Base-by-base conservation (phyloP, 53 echinoderm and acorn worm genomes). In the Antedon mediterranea region DNA sequence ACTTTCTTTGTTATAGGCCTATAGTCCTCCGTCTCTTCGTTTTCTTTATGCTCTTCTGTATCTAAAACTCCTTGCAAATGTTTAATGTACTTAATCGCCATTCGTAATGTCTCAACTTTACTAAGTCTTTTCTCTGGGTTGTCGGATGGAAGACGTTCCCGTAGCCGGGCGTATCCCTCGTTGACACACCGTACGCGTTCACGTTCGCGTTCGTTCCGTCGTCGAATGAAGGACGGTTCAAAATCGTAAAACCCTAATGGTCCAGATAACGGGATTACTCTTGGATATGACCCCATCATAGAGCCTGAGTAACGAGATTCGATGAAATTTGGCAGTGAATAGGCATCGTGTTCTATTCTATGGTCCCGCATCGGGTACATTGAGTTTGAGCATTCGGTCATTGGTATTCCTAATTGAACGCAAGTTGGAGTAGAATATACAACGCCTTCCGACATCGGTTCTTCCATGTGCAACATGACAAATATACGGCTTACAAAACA, bases 211-310 rank as follows among this genome's bases (percentile, higher is more conserved):
- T 97, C 97, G 89, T 97, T 97, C 34, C 97, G 85, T 41, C 97
- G 79, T 28, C 97, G 88, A 73, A 97, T 91, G 31, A 97, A 97
- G 37, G 92, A 92, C 80, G 97, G 97, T 83, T 97, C 97, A 29
- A 91, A 83, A 75, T 97, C 97, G 86, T 97, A 97, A 78, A 92
- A 97, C 0, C 97, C 97, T 82, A 92, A 92, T 28, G 97, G 97
- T 76, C 89, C 89, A 28, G 97, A 92, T 32, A 97, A 78, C 57
- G 97, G 97, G 32, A 97, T 86, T 71, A 91, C 85, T 43, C 85
- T 85, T 30, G 92, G 89, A 78, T 97, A 97, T 44, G 89, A 91
- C 32, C 89, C 86, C 88, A 97, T 97, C 84, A 91, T 92, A 11
- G 91, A 89, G 41, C 87, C 83, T 1, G 89, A 85, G 83, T 97